These are phyloP conservation scores for Globodera rostochiensis DNA, from an alignment of 1,140 invertebrate species.

Conservation along the genomic window DNA sequence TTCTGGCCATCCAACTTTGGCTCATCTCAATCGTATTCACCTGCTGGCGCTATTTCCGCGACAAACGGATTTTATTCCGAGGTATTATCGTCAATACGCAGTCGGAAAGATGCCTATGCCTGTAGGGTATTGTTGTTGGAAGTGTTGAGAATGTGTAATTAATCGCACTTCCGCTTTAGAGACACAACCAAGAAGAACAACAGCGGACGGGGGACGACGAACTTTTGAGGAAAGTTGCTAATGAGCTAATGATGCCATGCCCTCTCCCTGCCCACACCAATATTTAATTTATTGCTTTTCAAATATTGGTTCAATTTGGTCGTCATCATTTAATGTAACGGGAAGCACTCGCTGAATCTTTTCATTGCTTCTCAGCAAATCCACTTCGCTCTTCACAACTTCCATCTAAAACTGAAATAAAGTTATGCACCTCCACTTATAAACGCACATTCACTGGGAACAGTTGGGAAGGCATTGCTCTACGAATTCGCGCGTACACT, in stretches of 20 bases:
- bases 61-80: constrained; percentile 19
- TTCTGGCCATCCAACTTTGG: constrained; percentile 49
- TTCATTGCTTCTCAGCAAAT: not conserved
- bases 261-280: not conserved
- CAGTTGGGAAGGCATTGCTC: constrained; percentile 26
- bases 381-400: constrained; percentile 8
- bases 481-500: constrained; percentile 29
- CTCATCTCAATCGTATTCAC: constrained; percentile 52
- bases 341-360: not conserved
- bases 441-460: constrained; percentile 28
- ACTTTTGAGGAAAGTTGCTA: not conserved
- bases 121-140: not conserved
- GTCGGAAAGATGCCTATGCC: not conserved
- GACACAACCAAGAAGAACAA: too few relatives aligned
- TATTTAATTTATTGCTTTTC: not conserved
- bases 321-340: not conserved
- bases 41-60: constrained; percentile 50
- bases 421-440: not conserved
- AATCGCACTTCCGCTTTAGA: too few relatives aligned
- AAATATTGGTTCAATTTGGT: constrained; percentile 3
- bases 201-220: not conserved
- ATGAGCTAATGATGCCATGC: not conserved
- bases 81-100: not conserved
- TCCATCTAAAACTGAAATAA: not conserved
- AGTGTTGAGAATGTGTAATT: not conserved